These are phyloP conservation scores for Zeugodacus cucurbitae DNA, from an alignment of 1,140 invertebrate species.

Conservation along the genomic window DNA sequence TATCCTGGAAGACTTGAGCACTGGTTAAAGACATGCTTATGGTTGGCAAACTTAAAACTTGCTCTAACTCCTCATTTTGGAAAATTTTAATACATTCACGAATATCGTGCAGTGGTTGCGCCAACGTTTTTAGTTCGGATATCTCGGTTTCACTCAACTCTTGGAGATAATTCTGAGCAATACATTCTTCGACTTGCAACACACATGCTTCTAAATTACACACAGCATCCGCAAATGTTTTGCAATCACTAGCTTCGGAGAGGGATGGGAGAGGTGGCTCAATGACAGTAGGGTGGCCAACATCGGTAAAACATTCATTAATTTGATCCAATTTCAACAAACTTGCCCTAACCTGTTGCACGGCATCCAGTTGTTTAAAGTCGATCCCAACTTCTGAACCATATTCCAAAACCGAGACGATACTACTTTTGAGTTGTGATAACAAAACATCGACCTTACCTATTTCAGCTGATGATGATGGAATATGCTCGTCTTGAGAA, in stretches of 20 bases:
- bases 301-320: constrained; percentile 51
- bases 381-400: constrained; percentile 50
- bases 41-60: constrained; percentile 12
- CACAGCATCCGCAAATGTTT: constrained; percentile 58
- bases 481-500: constrained; percentile 45
- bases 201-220: constrained; percentile 57
- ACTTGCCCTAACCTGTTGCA: constrained; percentile 56
- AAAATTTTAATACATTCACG: constrained; percentile 44
- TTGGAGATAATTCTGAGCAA: constrained; percentile 52
- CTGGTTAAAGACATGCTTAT: constrained; percentile 39
- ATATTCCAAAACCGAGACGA: constrained; percentile 53
- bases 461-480: not conserved
- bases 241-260: constrained; percentile 51
- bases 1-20: constrained; percentile 43
- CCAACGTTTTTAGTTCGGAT: constrained; percentile 52
- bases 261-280: constrained; percentile 50
- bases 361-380: constrained; percentile 23
- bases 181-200: constrained; percentile 58
- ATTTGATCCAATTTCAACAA: constrained; percentile 56
- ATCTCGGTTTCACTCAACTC: constrained; percentile 50
- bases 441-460: constrained; percentile 50
- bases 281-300: constrained; percentile 49
- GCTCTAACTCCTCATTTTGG: constrained; percentile 44
- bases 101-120: constrained; percentile 53
- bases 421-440: constrained; percentile 55